Evolutionary conservation across 2,113 vertebrate genomes (phyloP).

Genomic region (Butorides virescens): DNA sequence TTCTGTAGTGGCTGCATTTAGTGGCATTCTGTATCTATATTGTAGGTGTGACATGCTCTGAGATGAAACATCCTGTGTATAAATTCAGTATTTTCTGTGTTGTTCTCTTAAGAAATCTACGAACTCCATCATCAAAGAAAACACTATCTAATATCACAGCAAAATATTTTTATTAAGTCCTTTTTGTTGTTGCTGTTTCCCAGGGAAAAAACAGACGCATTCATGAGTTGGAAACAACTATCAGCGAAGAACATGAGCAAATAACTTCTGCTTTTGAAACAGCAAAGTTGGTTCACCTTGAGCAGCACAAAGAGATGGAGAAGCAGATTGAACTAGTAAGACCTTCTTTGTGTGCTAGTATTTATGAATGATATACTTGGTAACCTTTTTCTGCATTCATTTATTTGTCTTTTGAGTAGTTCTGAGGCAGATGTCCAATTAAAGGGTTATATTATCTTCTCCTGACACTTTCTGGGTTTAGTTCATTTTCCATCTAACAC

Average conservation of each 20-base stretch:
- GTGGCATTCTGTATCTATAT: not conserved
- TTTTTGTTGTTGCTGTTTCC: conserved; percentile 1
- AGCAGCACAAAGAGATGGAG: conserved; percentile 83
- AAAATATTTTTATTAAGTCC: not conserved
- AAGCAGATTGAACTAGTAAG: conserved; percentile 85
- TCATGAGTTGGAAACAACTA: conserved; percentile 79
- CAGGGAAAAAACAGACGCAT: conserved; percentile 81
- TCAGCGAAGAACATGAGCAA: conserved; percentile 80
- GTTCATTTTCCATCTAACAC: not conserved
- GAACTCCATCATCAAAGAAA: not conserved
- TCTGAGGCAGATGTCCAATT: not conserved
- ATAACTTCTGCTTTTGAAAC: conserved; percentile 82
- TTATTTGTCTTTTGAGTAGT: not conserved
- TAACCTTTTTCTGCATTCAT: not conserved
- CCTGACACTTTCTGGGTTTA: not conserved
- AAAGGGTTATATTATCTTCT: not conserved
- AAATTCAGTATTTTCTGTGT: not conserved
- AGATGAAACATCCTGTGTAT: not conserved
- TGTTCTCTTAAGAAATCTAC: not conserved
- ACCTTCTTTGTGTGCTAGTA: not conserved
- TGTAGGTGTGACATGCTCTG: not conserved
- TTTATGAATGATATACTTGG: not conserved
- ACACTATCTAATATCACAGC: not conserved
- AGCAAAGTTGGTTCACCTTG: conserved; percentile 74
- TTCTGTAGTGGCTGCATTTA: not conserved